Percentiles rank a stretch among this genome's conserved stretches.
These are phyloP conservation scores for Sialis fuliginosa DNA, from an alignment of 2,888 invertebrate genomes.

Conservation along the genomic window DNA sequence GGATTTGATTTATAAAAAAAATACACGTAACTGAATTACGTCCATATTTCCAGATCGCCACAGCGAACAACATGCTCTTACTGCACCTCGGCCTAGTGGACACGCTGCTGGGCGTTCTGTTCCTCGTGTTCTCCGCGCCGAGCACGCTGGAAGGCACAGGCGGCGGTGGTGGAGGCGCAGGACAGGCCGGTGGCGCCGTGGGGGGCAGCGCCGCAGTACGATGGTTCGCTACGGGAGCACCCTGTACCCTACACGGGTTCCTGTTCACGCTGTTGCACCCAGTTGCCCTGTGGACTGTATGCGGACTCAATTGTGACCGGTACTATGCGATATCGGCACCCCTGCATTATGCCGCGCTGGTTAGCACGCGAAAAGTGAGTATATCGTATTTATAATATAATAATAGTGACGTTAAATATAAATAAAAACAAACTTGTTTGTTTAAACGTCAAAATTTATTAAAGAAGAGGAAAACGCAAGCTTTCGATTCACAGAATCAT, in stretches of 20 bases:
- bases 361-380: conserved; percentile 48
- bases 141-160: conserved; percentile 16
- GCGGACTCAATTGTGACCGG: conserved; percentile 60
- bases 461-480: too few species aligned
- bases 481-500: too few species aligned
- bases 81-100: conserved; percentile 57
- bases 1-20: neutral
- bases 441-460: too few species aligned
- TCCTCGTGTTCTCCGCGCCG: conserved; percentile 35
- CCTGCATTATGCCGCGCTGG: conserved; percentile 58
- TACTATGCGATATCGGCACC: conserved; percentile 69
- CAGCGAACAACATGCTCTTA: conserved; percentile 53
- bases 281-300: conserved; percentile 60
- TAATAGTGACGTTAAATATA: too few species aligned
- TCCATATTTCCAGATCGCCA: conserved; percentile 31
- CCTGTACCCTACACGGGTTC: conserved; percentile 46
- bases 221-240: conserved; percentile 32
- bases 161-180: too few species aligned
- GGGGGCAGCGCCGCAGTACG: conserved; percentile 11
- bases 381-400: too few species aligned
- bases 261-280: conserved; percentile 54
- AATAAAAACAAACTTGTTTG: too few species aligned
- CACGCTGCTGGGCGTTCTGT: conserved; percentile 42
- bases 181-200: conserved; percentile 12
- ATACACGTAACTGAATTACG: neutral